Evolutionary conservation across 1,140 invertebrate genomes (phyloP).

Genomic region (Drosophila pachea): DNA sequence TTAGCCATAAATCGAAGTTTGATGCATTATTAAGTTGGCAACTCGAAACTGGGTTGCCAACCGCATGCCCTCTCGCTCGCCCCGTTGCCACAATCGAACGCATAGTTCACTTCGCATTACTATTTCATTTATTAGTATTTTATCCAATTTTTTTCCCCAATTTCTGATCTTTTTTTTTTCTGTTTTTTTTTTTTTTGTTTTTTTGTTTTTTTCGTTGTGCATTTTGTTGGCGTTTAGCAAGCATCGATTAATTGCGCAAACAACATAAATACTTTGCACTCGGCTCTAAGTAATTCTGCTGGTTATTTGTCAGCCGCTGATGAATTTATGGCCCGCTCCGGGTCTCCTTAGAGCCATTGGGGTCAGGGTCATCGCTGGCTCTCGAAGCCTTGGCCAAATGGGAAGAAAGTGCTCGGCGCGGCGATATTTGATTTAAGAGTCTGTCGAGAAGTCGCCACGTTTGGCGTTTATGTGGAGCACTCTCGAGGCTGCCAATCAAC

Average conservation of each 20-base stretch:
- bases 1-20: slow-evolving; percentile 56
- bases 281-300: slow-evolving; percentile 63
- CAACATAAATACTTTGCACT: slow-evolving; percentile 35
- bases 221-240: slow-evolving; percentile 58
- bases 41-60: slow-evolving; percentile 58
- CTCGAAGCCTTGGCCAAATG: slow-evolving; percentile 1
- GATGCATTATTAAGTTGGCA: slow-evolving; percentile 44
- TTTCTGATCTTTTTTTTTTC: too few relatives aligned
- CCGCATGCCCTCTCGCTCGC: slow-evolving; percentile 19
- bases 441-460: too few relatives aligned
- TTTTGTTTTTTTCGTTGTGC: slow-evolving; percentile 24
- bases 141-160: not conserved
- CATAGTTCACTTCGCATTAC: not conserved
- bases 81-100: slow-evolving; percentile 10
- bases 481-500: slow-evolving; percentile 49
- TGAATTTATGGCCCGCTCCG: slow-evolving; percentile 56
- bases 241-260: slow-evolving; percentile 67
- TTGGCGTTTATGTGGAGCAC: not conserved
- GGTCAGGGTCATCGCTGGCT: not conserved
- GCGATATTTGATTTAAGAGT: too few relatives aligned
- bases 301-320: slow-evolving; percentile 67
- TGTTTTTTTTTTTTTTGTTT: too few relatives aligned
- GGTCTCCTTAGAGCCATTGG: slow-evolving; percentile 7
- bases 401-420: slow-evolving; percentile 24
- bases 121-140: too few relatives aligned